Base-by-base conservation (phyloP, 2,888 invertebrate genomes). In the Leptinotarsa tumamoca region DNA sequence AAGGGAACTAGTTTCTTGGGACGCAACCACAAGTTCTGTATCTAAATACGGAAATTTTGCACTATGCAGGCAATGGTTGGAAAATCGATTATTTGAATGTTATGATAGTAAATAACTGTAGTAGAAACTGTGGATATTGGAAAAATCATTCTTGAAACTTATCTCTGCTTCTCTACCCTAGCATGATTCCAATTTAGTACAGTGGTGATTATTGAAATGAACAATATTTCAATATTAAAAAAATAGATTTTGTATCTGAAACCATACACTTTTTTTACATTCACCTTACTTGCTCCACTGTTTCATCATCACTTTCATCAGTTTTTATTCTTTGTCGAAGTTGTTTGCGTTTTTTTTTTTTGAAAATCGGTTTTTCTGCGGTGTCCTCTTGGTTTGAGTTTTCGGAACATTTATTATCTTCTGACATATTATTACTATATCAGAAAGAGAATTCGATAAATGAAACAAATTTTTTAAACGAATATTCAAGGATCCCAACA, bases 291-390 rank as follows among this genome's bases (percentile, higher is more conserved):
- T 86, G 84, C 76, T 85, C 85, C 77, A 82, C 79, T 58, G 85
- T 84, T 51, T 88, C 85, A 18, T 87, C 85, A 67, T 85, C 89
- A 18, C 89, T 89, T 17, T 89, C 87, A 0, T 89, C 88, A 67
- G 85, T 86, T 74, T 90, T 90, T 7, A 90, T 85, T 63, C 92
- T 88, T 82, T 90, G 90, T 0, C 93, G 88, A 7, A 92, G 83
- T 80, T 90, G 91, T 82, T 90, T 92, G 67, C 88, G 89, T 72
- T 89, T 90, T 67, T 87, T 89, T 0, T 89, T 88, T 83, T 91
- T 92, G 83, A 92, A 91, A 43, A 72, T 61, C 4, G 76, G 71
- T 78, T 75, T 79, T 43, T 68, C 68, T 61, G 74, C 61, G 18
- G 52, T 67, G n/a, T 33, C 63, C 23, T 54, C 10, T 66, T 63